Evolutionary conservation across 1,140 invertebrate species (phyloP), one percentile per base, ranked within the genome.

Genomic region (Drosophila nasuta): DNA sequence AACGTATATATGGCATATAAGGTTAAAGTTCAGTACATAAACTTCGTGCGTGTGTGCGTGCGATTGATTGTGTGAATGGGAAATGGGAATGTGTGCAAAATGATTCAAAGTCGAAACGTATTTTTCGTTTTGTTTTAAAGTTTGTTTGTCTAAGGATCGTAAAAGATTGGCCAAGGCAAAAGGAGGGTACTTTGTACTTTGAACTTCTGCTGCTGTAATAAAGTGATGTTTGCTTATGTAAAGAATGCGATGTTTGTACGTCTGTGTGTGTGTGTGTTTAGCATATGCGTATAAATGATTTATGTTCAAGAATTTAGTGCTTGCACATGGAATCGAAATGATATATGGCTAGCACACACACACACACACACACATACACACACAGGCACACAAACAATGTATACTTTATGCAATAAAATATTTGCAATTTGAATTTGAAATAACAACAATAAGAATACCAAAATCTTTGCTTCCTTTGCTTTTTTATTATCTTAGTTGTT

Each of bases 271-370:
- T 7, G 48, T 38, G 46, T 20, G 11, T 70, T 46, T 25, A 38
- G 74, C 25, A 35, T 28, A 43, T 56, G n/a, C 13, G 60, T 58
- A 43, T 64, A 43, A 52, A 82, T 82, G 80, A 79, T 82, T 82
- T 82, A 83, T 73, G 73, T 38, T 28, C 30, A 49, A 73, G 15
- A 73, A 71, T 51, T 63, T 79, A 57, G 51, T 79, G 56, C 51
- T 54, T 79, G 52, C 30, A 69, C 65, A 54, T 67, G 33, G 38
- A 63, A 11, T 5, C 45, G 11, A 25, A 67, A 67, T 57, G 56
- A 77, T 54, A 46, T 51, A 74, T 64, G 57, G 28, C 25, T 5
- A 48, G 67, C 51, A 73, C 57, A 74, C 68, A 74, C 46, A 59
- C 70, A 48, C 72, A 64, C 51, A 46, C 28, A 43, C 41, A 51